Evolutionary conservation across 2,797 vertebrate genomes (phyloP).

Genomic region (Helarctos malayanus): DNA sequence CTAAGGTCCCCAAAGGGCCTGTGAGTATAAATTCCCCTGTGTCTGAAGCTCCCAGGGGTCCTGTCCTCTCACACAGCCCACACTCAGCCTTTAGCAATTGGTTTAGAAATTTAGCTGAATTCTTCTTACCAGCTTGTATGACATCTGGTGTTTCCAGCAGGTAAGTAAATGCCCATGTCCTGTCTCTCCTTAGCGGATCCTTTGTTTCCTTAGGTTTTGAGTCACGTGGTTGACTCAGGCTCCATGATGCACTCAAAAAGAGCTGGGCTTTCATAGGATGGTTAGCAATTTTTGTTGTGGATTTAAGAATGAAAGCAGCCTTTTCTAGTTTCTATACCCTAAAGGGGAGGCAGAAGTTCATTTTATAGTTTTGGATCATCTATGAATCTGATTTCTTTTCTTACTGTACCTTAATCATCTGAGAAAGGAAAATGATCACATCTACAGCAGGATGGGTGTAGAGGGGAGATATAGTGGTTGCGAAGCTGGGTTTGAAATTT

Average conservation of each 20-base stretch:
- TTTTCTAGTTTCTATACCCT: neutral
- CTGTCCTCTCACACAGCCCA: neutral
- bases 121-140: neutral
- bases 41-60: neutral
- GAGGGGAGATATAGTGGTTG: neutral
- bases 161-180: rapidly evolving
- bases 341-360: neutral
- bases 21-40: neutral
- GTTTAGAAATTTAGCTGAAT: neutral
- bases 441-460: neutral
- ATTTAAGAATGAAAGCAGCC: neutral
- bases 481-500: slow-evolving; percentile 14
- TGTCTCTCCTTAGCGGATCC: neutral
- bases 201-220: neutral
- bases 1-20: neutral
- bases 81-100: neutral
- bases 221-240: neutral
- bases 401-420: neutral
- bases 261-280: neutral
- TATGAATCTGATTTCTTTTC: slow-evolving; percentile 10
- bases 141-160: neutral
- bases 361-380: slow-evolving; percentile 21
- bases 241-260: neutral
- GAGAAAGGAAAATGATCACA: neutral
- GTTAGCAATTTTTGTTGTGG: neutral